phyloP scores from a whole-genome alignment of 2,797 vertebrate species.

The Buphagus erythrorhynchus region DNA sequence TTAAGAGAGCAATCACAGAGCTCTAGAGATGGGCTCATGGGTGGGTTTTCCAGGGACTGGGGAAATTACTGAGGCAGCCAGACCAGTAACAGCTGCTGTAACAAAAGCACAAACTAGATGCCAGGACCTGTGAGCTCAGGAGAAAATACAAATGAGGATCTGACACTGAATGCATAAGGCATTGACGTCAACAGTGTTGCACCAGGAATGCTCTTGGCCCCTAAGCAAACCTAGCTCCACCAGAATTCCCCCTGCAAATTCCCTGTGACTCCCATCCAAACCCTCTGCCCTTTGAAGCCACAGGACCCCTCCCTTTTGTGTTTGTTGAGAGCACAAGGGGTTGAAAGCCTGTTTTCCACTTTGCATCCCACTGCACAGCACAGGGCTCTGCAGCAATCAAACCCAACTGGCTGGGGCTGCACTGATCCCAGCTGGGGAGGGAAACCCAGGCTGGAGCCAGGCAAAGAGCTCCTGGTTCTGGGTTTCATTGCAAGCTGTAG shows the following conservation, averaged over 20 bases:
- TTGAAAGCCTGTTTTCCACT: background rate
- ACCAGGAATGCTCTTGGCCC: background rate
- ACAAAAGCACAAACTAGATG: constrained; percentile 6
- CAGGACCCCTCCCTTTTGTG: fast-evolving
- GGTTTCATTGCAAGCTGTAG: background rate
- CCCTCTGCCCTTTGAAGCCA: background rate
- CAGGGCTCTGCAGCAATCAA: background rate
- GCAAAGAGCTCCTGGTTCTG: fast-evolving
- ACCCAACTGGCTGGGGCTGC: background rate
- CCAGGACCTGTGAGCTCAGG: background rate
- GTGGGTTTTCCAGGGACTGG: background rate
- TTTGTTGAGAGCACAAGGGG: background rate
- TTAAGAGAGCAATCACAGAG: constrained; percentile 59
- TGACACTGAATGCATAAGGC: fast-evolving
- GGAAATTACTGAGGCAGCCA: background rate
- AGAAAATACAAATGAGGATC: background rate
- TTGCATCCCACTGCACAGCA: fast-evolving
- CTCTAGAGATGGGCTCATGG: background rate
- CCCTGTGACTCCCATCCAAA: background rate
- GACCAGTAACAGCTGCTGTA: constrained; percentile 46
- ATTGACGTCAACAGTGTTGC: background rate
- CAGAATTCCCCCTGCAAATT: background rate
- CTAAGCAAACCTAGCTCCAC: background rate
- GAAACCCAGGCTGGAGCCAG: background rate
- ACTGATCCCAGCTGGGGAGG: background rate